Base-by-base conservation (phyloP, 2,888 invertebrate species). In the Rosalia funebris region DNA sequence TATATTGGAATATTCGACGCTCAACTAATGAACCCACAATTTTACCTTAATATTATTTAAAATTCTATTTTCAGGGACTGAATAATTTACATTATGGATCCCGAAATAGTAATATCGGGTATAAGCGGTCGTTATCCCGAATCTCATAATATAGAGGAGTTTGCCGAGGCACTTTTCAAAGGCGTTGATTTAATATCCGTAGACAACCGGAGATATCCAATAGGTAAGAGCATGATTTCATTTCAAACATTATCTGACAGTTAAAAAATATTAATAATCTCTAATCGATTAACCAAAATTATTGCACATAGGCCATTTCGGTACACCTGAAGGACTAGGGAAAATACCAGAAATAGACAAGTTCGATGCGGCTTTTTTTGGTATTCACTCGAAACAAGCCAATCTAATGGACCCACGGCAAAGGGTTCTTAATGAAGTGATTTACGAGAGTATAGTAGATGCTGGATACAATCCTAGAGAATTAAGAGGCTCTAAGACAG, bases 141-240 rank as follows among this genome's bases (percentile, higher is more conserved):
- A 68, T 87, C 87, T 11, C 83, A 85, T 54, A 87, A 85, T 71
- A 79, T 89, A 39, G 79, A 81, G 15, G 85, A 88, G 68, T 85
- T 90, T 10, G 75, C 82, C 77, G 71, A 83, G 1, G 82, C 82
- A 46, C 77, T 90, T 5, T 80, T 86, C 47, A 82, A 83, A 60
- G 85, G 86, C 52, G 82, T 84, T 31, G 89, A 74, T 56, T 36
- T 95, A 82, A 88, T 94, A 57, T 93, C 93, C 54, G 91, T 89
- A 37, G 91, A 91, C 74, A 88, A 88, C 67, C 85, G 89, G 34
- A 85, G 94, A 68, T 94, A 93, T 92, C 85, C 86, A 60, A 83
- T 87, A 54, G 63, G 63, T 63, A 25, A 56, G 36, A 46, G 14
- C n/a, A n/a, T n/a, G n/a, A n/a, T n/a, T n/a, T n/a, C n/a, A n/a